phyloP scores from a whole-genome alignment of 2,797 vertebrate species.

The Cossypha niveicapilla region DNA sequence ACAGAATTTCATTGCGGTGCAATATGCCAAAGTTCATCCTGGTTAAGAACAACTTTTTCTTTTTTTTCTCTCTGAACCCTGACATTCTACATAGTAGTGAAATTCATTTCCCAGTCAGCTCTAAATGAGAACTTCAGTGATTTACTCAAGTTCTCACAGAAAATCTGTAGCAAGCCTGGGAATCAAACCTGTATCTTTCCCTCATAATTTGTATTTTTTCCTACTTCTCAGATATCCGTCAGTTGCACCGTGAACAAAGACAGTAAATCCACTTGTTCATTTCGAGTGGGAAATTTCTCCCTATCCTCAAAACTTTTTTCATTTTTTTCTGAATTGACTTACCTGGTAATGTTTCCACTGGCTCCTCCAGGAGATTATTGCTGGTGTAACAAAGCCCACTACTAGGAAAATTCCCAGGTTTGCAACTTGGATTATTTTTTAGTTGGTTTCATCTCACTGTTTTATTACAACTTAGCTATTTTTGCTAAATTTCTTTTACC shows the following conservation, averaged over 20 bases:
- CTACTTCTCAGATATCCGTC: background rate
- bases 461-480: background rate
- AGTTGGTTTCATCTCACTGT: background rate
- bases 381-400: background rate
- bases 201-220: background rate
- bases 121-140: slow-evolving; percentile 5
- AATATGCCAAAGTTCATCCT: slow-evolving; percentile 53
- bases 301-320: background rate
- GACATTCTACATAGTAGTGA: slow-evolving; percentile 35
- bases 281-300: background rate
- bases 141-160: slow-evolving; percentile 13
- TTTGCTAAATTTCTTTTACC: background rate
- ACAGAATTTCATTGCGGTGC: slow-evolving; percentile 27
- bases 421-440: background rate
- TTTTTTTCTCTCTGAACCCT: slow-evolving; percentile 28
- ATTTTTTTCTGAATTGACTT: background rate
- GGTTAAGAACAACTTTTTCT: background rate
- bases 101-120: slow-evolving; percentile 6
- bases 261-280: background rate
- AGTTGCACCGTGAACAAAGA: background rate
- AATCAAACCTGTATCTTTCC: background rate
- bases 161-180: background rate
- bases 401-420: background rate
- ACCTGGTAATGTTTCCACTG: background rate
- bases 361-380: background rate